Base-by-base conservation (phyloP, 2,888 invertebrate genomes). In the Cryptophagus acutangulus region DNA sequence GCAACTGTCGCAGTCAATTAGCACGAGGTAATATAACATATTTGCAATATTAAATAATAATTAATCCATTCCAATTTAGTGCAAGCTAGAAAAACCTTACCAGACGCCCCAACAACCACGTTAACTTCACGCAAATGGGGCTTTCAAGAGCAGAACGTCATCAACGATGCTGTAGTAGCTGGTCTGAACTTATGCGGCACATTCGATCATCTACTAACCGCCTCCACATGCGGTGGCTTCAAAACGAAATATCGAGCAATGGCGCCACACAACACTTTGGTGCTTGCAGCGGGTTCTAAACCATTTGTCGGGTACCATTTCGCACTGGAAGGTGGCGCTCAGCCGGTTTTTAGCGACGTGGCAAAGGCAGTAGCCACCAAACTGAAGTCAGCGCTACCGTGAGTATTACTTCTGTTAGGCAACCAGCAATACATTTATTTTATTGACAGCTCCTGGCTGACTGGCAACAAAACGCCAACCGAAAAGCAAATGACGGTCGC, bases 241-340 rank as follows among this genome's bases (percentile, higher is more conserved):
- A 78, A 79, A 58, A 76, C 81, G 9, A 80, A 78, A 65, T 83
- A 84, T 46, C 74, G 82, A 31, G 78, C 84, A 3, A 79, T 84
- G 41, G 84, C 89, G 0, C 84, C 87, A 1, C 80, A 87, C 37
- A 84, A 82, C 45, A 82, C 81, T 13, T 71, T 89, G 34, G 81
- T 90, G 24, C 66, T 91, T 28, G 83, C 84, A 6, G 80, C 81
- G 5, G 95, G 95, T 1, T 76, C 79, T 3, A 80, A 83, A 43
- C 95, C 95, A 0, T 95, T 83, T 68, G 65, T 91, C 42, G 90
- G 88, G 1, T 92, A 91, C 68, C 92, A 91, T 69, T 87, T 86
- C 69, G 91, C 90, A 3, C 73, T 90, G 38, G 94, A 95, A 75
- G 93, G 92, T 14, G 84, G 83, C 38, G 74, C 84, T 12, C 85